Conservation (phyloP, 2,888 invertebrate genomes). For the Xylota sylvarum region DNA sequence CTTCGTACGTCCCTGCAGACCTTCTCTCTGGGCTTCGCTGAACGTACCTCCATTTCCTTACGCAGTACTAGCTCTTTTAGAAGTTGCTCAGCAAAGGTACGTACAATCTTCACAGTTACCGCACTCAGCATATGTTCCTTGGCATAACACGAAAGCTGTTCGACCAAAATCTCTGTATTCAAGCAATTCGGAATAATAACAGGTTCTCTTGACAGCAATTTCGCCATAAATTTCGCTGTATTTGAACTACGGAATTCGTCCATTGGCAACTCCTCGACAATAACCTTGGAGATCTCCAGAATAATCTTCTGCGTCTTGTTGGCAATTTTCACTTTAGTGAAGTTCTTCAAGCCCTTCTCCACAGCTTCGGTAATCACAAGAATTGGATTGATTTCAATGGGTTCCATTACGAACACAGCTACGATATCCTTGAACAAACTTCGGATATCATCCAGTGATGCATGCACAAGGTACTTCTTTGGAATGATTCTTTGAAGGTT, state of each 20-base stretch:
- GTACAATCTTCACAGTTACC: conserved; percentile 81
- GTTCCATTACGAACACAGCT: conserved; percentile 81
- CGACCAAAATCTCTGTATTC: conserved; percentile 80
- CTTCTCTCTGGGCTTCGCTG: conserved; percentile 31
- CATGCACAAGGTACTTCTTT: conserved; percentile 81
- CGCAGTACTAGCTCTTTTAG: conserved; percentile 79
- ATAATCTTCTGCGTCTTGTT: conserved; percentile 81
- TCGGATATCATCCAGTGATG: conserved; percentile 81
- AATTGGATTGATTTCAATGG: conserved; percentile 81
- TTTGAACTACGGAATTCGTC: conserved; percentile 82
- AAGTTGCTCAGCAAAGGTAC: conserved; percentile 79
- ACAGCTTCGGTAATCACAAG: conserved; percentile 79
- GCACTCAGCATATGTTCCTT: conserved; percentile 82
- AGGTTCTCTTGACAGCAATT: conserved; percentile 80
- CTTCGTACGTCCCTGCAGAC: conserved; percentile 43
- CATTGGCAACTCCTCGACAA: conserved; percentile 81
- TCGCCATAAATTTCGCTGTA: conserved; percentile 79
- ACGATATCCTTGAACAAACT: conserved; percentile 82
- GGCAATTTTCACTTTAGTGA: conserved; percentile 32
- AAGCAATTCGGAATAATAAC: conserved; percentile 81
- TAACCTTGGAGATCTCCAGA: conserved; percentile 80
- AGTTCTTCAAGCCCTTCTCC: conserved; percentile 68
- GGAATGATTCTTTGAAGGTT: conserved; percentile 82
- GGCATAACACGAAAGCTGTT: conserved; percentile 79
- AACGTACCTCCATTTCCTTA: conserved; percentile 45